phyloP scores from a whole-genome alignment of 2,113 vertebrate genomes.

The Chiloscyllium plagiosum region DNA sequence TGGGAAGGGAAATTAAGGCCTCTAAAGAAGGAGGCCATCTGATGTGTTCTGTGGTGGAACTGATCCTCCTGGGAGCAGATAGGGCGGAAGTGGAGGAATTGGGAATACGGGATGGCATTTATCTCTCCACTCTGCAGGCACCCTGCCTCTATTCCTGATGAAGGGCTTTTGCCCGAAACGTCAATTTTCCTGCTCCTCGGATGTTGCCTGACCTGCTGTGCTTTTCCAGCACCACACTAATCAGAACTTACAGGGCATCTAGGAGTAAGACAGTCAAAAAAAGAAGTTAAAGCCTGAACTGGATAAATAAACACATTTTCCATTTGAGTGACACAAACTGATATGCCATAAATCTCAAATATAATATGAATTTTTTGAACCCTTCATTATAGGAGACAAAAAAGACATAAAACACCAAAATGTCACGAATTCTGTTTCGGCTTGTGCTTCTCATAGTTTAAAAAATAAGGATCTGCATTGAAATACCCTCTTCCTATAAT shows the following conservation, averaged over 20 bases:
- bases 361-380: not conserved
- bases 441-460: not conserved
- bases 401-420: not conserved
- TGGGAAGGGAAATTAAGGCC: too few relatives aligned
- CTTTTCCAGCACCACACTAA: too few relatives aligned
- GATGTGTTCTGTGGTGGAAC: too few relatives aligned
- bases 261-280: not conserved
- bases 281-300: not conserved
- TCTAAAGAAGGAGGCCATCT: too few relatives aligned
- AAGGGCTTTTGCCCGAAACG: too few relatives aligned
- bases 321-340: not conserved
- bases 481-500: not conserved
- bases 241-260: not conserved
- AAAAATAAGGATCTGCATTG: not conserved
- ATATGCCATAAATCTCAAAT: not conserved
- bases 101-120: too few relatives aligned
- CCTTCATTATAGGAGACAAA: not conserved
- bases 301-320: not conserved
- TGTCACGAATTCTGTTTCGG: not conserved
- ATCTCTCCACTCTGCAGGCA: too few relatives aligned
- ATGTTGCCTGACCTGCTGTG: too few relatives aligned
- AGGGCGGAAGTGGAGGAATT: too few relatives aligned
- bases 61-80: too few relatives aligned
- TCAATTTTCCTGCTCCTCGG: too few relatives aligned
- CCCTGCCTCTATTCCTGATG: too few relatives aligned